Evolutionary conservation across 2,113 vertebrate genomes (phyloP), one percentile per base, ranked within the genome.

Genomic region (Erinaceus europaeus): DNA sequence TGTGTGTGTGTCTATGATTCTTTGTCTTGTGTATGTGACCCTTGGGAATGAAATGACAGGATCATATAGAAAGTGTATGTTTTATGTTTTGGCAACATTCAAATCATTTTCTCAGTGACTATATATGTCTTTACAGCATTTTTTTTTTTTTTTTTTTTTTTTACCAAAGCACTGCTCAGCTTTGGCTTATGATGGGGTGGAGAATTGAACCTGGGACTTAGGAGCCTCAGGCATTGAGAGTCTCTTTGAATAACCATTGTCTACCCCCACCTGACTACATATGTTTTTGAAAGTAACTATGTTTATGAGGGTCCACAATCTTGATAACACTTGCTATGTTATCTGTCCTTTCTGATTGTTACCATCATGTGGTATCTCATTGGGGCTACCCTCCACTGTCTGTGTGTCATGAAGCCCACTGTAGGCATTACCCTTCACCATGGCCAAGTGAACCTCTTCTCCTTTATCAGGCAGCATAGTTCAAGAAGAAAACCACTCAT

Each of bases 401-500:
- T n/a, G n/a, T n/a, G n/a, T n/a, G 27, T 21, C 32, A 61, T 86
- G 8, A 52, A n/a, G 15, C 9, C 11, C 59, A 32, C 15, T 42
- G 55, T 74, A 62, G 20, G 29, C 1, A 80, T 79, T 84, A 68
- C 29, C 40, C 34, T 69, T 76, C 20, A 32, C 40, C 62, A 34
- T 36, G 59, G 2, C 68, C n/a, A 21, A 88, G 29, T 90, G 40
- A n/a, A 64, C 40, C 11, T 86, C 23, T 85, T 55, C 5, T 48
- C 62, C 72, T 85, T 1, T 73, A 23, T 61, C n/a, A 73, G 34
- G 21, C 38, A 84, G 69, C 18, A 88, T 80, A 81, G 71, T 14
- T 76, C 20, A 91, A 17, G 61, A 93, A 80, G 68, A 80, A 93
- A n/a, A 88, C 1, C 11, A 81, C 57, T 55, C 18, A 64, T 81